Conservation (phyloP, 2,113 vertebrate genomes). For the Rhabdomys dilectus region DNA sequence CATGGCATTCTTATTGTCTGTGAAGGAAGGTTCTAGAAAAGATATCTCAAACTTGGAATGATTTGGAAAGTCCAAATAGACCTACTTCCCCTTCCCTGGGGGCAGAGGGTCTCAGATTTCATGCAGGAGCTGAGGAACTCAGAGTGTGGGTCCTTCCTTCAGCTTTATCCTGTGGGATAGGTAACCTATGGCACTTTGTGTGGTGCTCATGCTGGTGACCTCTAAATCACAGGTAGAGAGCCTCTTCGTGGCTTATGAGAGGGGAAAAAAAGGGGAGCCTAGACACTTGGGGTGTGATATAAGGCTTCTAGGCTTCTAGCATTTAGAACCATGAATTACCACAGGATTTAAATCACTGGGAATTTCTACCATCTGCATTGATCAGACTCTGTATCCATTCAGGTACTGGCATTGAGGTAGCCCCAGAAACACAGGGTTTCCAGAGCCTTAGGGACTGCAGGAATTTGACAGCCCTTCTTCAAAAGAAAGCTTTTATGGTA, state of each 20-base stretch:
- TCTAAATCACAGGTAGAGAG: not conserved
- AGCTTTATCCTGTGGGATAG: too few species aligned
- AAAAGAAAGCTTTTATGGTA: not conserved
- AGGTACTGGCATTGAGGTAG: not conserved
- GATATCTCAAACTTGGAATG: not conserved
- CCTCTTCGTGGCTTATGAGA: too few species aligned
- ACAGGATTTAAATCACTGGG: not conserved
- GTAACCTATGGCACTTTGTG: too few species aligned
- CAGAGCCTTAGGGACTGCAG: not conserved
- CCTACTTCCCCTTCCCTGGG: not conserved
- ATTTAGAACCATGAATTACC: rapidly evolving
- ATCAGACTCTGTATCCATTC: not conserved
- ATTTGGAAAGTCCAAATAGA: not conserved
- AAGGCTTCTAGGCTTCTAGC: rapidly evolving
- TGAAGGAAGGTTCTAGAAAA: not conserved
- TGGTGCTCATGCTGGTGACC: not conserved
- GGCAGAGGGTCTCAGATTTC: rapidly evolving
- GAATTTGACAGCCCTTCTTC: not conserved
- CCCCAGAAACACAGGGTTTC: not conserved
- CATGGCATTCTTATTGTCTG: rapidly evolving
- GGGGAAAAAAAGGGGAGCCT: not conserved
- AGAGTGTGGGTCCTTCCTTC: not conserved
- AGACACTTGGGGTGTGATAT: rapidly evolving
- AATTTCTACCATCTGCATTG: not conserved
- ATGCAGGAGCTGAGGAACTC: not conserved